A percentile compares a stretch with the other conserved stretches of the same genome.
These are phyloP conservation scores for Axinella damicornis DNA, from an alignment of 37 sponge, comb jelly and placozoan species.

Conservation along the genomic window DNA sequence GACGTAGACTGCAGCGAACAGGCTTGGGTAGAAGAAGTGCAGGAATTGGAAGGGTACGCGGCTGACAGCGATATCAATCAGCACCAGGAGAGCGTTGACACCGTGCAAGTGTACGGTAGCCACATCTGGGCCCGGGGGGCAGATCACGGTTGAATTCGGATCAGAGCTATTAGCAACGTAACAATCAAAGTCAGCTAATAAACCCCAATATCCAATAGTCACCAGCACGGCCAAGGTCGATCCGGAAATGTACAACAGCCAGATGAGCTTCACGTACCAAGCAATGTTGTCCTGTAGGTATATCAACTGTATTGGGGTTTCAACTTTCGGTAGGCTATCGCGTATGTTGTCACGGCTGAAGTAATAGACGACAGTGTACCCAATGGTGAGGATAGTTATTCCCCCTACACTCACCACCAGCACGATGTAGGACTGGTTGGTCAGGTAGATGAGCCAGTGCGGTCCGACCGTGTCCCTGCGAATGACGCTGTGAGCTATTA, in stretches of 20 bases:
- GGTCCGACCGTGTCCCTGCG: conserved; percentile 8
- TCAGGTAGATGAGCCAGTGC: conserved; percentile 54
- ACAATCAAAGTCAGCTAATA: neutral
- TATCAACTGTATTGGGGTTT: neutral
- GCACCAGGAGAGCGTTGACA: conserved; percentile 36
- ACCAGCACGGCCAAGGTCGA: conserved; percentile 6
- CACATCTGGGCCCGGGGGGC: neutral
- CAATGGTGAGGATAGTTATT: conserved; percentile 9
- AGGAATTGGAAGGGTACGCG: conserved; percentile 53
- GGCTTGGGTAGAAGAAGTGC: conserved; percentile 39
- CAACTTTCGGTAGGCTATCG: neutral
- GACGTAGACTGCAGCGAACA: conserved; percentile 33
- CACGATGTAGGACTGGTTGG: conserved; percentile 18
- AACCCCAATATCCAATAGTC: conserved; percentile 41
- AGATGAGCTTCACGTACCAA: conserved; percentile 55
- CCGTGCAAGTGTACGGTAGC: conserved; percentile 56
- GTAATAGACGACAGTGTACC: conserved; percentile 31
- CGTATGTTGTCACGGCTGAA: neutral
- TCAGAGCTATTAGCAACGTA: neutral
- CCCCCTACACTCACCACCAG: neutral
- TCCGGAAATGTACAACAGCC: conserved; percentile 46
- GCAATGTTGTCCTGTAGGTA: conserved; percentile 45
- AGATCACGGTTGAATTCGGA: neutral
- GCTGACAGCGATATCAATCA: conserved; percentile 54
- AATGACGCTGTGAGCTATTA: conserved; percentile 2